Evolutionary conservation across 2,797 vertebrate genomes (phyloP).

Genomic region (Martes flavigula): DNA sequence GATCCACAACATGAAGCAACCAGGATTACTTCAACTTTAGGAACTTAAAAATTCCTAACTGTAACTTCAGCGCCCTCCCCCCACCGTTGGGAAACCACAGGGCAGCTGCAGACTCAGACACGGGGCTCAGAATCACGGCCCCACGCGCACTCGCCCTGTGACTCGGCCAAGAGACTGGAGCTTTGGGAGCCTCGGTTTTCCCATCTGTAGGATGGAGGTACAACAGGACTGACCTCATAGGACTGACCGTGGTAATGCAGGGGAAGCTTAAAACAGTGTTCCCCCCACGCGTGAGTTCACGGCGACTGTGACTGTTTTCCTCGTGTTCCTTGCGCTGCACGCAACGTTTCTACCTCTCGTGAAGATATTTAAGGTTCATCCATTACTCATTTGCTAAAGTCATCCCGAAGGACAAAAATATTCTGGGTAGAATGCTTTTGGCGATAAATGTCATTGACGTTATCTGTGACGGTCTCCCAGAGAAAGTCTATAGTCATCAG

Average conservation of each 20-base stretch:
- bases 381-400: background rate
- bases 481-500: background rate
- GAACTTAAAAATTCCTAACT: background rate
- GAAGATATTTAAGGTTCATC: background rate
- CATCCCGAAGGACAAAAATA: background rate
- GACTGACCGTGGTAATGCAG: rapidly evolving
- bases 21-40: background rate
- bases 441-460: background rate
- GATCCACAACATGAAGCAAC: background rate
- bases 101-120: rapidly evolving
- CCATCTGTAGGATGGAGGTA: background rate
- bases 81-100: background rate
- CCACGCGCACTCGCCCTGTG: too few relatives aligned
- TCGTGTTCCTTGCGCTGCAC: background rate
- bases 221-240: background rate
- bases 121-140: background rate
- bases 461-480: background rate
- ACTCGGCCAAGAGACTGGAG: background rate
- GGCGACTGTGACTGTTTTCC: background rate
- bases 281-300: background rate
- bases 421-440: background rate
- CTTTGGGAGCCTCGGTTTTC: background rate
- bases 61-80: background rate
- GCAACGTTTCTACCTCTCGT: background rate
- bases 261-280: background rate